Percentiles rank a stretch among this genome's conserved stretches.
Conservation (phyloP, 2,888 invertebrate genomes). For the Lepidonotus clava region DNA sequence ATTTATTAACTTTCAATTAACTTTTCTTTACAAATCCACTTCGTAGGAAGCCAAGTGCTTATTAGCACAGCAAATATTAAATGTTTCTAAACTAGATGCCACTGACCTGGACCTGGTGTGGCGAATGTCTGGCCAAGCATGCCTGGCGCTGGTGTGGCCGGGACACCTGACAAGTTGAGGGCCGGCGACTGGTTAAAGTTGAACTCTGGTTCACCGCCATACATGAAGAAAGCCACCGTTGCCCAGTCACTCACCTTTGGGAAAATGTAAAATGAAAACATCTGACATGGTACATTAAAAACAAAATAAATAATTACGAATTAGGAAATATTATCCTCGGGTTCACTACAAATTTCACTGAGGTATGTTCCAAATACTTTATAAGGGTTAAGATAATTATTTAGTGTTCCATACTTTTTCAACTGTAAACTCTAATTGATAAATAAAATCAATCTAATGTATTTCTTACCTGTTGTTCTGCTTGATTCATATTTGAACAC, state of each 20-base stretch:
- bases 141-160: slow-evolving; percentile 62
- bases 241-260: slow-evolving; percentile 92
- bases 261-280: no score
- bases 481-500: slow-evolving; percentile 84
- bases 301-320: no score
- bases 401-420: not conserved
- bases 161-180: slow-evolving; percentile 74
- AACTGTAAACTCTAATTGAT: not conserved
- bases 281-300: no score
- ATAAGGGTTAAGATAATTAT: not conserved
- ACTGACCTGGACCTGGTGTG: slow-evolving; percentile 33
- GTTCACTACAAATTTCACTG: no score
- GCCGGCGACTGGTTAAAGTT: slow-evolving; percentile 59
- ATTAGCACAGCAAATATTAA: no score
- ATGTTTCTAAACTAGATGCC: not conserved
- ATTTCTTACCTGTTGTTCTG: slow-evolving; percentile 84
- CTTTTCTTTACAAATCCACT: no score
- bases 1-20: no score
- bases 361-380: no score
- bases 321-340: no score
- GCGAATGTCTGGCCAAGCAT: not conserved
- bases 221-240: slow-evolving; percentile 93
- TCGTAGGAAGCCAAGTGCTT: no score
- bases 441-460: not conserved
- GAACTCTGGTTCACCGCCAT: slow-evolving; percentile 88